phyloP scores from a whole-genome alignment of 2,797 vertebrate species.

The Sphaeramia orbicularis region DNA sequence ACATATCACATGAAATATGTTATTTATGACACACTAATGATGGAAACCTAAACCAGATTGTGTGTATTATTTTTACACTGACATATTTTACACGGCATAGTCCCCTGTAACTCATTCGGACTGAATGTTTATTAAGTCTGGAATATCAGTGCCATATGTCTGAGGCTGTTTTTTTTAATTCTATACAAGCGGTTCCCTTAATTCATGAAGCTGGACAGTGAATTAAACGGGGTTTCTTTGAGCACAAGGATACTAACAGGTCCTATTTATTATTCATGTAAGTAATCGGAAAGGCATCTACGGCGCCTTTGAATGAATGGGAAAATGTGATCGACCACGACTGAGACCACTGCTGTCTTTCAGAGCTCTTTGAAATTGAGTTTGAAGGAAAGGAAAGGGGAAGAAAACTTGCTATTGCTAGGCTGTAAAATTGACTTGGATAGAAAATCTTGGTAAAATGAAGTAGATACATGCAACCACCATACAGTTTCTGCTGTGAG shows the following conservation, averaged over 20 bases:
- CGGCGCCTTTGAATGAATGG: slow-evolving; percentile 80
- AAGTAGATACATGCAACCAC: slow-evolving; percentile 53
- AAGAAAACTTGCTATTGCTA: slow-evolving; percentile 35
- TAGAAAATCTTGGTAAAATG: slow-evolving; percentile 62
- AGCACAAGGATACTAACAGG: slow-evolving; percentile 59
- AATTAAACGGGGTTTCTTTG: slow-evolving; percentile 72
- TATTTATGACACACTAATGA: slow-evolving; percentile 34
- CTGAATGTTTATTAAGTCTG: slow-evolving; percentile 75
- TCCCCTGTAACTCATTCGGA: slow-evolving; percentile 59
- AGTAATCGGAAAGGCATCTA: slow-evolving; percentile 80
- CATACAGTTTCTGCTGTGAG: slow-evolving; percentile 49
- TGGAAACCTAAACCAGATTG: slow-evolving; percentile 15
- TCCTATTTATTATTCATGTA: slow-evolving; percentile 84
- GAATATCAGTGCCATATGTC: slow-evolving; percentile 69
- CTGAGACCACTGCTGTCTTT: slow-evolving; percentile 69
- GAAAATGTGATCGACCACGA: slow-evolving; percentile 82
- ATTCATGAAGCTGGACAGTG: slow-evolving; percentile 71
- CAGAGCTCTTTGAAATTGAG: slow-evolving; percentile 78
- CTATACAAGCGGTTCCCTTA: slow-evolving; percentile 63
- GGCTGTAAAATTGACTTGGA: slow-evolving; percentile 79
- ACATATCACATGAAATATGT: slow-evolving; percentile 28
- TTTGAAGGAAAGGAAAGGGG: slow-evolving; percentile 71
- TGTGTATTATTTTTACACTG: slow-evolving; percentile 12
- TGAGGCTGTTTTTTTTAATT: slow-evolving; percentile 45
- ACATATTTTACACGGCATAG: slow-evolving; percentile 1